These are phyloP conservation scores for Hydractinia echinata DNA, from an alignment of 30 jellyfish, hydroid and myxozoan species.

Conservation along the genomic window DNA sequence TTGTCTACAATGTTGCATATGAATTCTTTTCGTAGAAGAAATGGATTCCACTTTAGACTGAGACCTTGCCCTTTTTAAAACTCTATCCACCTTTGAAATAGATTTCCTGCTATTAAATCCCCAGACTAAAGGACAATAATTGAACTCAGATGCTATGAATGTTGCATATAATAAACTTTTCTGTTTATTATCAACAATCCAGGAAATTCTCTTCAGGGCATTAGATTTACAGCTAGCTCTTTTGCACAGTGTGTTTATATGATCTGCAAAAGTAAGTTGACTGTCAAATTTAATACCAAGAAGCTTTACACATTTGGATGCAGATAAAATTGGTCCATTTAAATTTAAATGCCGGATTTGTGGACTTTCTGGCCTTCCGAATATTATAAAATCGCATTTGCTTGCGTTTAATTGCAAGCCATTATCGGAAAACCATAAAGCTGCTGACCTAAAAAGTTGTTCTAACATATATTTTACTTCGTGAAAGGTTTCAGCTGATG, in stretches of 20 bases:
- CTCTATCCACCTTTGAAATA: too few relatives aligned
- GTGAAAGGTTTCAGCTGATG: too few relatives aligned
- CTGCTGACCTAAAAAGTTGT: too few relatives aligned
- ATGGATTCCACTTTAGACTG: too few relatives aligned
- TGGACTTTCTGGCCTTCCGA: too few relatives aligned
- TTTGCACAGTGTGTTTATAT: slow-evolving; percentile 9
- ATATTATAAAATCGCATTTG: too few relatives aligned
- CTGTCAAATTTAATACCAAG: neutral
- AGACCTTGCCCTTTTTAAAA: too few relatives aligned
- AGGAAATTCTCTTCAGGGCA: neutral
- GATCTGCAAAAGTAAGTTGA: neutral
- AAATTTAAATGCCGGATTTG: neutral
- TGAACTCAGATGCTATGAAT: slow-evolving; percentile 4
- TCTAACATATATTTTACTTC: too few relatives aligned
- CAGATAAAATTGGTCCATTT: neutral
- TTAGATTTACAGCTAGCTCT: neutral
- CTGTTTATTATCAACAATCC: neutral
- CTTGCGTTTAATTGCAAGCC: too few relatives aligned
- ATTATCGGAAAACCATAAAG: too few relatives aligned
- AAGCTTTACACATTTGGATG: neutral
- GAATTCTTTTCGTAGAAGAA: too few relatives aligned
- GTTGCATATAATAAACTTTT: neutral
- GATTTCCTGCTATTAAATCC: neutral
- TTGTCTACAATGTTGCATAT: too few relatives aligned
- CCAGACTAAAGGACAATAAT: slow-evolving; percentile 15